A percentile compares a stretch with the other conserved stretches of the same genome.
These are phyloP conservation scores for Malthinus seriepunctatus DNA, from an alignment of 2,888 invertebrate species.

Conservation along the genomic window DNA sequence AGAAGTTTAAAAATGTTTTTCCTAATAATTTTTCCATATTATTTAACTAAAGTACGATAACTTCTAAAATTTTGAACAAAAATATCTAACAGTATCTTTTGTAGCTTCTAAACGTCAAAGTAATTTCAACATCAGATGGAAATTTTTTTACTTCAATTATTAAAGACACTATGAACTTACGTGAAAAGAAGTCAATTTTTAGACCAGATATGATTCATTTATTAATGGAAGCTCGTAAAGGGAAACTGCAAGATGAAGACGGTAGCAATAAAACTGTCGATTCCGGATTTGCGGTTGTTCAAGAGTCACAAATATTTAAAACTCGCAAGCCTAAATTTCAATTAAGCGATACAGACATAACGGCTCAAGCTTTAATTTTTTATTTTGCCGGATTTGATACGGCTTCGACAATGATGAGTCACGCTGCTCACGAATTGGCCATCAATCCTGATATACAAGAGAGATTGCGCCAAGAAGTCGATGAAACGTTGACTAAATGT, in stretches of 20 bases:
- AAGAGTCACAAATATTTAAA: constrained; percentile 17
- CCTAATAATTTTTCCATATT: not conserved
- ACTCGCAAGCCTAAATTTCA: constrained; percentile 3
- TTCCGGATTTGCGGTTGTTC: constrained; percentile 33
- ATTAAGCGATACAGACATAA: constrained; percentile 53
- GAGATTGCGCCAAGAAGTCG: no score
- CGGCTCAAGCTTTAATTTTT: no score
- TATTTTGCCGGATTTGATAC: no score
- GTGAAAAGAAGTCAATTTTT: constrained; percentile 30
- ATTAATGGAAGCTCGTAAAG: constrained; percentile 56
- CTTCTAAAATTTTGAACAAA: not conserved
- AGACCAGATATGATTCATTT: constrained; percentile 56
- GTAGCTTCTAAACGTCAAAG: constrained; percentile 7
- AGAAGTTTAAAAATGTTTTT: not conserved
- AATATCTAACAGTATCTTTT: not conserved
- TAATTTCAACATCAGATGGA: constrained; percentile 39
- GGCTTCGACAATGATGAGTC: no score
- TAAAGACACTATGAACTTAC: constrained; percentile 19
- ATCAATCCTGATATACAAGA: no score
- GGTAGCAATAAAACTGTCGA: constrained; percentile 20
- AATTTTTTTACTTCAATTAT: constrained; percentile 33
- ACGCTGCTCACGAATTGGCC: no score
- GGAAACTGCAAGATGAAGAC: constrained; percentile 42
- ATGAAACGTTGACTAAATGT: no score
- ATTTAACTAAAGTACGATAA: not conserved